Evolutionary conservation across 2,797 vertebrate species (phyloP).

Genomic region (Spinus olivaceus): DNA sequence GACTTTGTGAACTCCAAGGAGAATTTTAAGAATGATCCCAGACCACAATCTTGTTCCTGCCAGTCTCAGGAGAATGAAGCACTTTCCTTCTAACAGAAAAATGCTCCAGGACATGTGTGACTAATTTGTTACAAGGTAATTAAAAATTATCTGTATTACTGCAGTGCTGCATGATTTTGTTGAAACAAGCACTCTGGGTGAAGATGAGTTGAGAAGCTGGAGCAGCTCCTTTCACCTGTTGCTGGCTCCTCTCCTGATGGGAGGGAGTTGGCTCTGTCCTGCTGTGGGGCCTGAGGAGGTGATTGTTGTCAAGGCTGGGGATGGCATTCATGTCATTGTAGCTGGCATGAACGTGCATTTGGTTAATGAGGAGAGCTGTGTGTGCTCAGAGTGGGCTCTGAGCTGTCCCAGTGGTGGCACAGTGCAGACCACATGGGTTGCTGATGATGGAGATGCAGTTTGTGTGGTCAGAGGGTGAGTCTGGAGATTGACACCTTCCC

Average conservation of each 20-base stretch:
- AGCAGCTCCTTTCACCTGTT: neutral
- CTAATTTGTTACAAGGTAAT: conserved; percentile 34
- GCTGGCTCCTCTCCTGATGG: neutral
- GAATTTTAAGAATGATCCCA: neutral
- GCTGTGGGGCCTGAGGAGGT: neutral
- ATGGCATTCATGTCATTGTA: accelerated
- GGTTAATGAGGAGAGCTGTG: neutral
- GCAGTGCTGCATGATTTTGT: neutral
- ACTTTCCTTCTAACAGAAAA: neutral
- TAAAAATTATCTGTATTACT: conserved; percentile 8
- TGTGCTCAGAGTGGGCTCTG: neutral
- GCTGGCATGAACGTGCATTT: neutral
- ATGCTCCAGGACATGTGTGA: neutral
- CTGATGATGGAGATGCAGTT: neutral
- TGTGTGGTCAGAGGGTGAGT: neutral
- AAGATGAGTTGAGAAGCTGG: neutral
- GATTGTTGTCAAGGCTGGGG: neutral
- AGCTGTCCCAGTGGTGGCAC: neutral
- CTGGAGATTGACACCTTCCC: neutral
- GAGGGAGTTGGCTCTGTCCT: neutral
- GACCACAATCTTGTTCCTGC: neutral
- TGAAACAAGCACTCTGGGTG: neutral
- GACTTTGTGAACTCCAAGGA: neutral
- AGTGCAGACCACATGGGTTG: neutral
- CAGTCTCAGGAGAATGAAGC: neutral